These are phyloP conservation scores for Danionella dracula DNA, from an alignment of 2,797 vertebrate genomes.

Conservation along the genomic window DNA sequence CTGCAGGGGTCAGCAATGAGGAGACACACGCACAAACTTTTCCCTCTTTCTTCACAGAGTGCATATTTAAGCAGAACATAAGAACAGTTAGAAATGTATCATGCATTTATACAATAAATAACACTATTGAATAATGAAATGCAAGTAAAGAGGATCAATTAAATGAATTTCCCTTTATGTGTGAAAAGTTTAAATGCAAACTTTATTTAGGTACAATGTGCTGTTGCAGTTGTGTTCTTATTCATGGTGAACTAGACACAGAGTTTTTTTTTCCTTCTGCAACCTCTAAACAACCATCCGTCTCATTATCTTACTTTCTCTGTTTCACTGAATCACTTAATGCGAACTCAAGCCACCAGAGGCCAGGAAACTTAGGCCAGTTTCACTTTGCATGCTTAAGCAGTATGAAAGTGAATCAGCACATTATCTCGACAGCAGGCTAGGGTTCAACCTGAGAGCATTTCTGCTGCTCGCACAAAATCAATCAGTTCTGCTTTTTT, in stretches of 20 bases:
- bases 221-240: too few species aligned
- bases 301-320: neutral
- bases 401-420: constrained; percentile 9
- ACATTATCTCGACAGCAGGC: neutral
- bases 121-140: too few species aligned
- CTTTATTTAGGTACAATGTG: too few species aligned
- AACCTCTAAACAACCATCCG: neutral
- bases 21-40: too few species aligned
- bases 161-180: too few species aligned
- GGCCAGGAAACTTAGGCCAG: constrained; percentile 47
- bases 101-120: too few species aligned
- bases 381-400: constrained; percentile 19
- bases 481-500: neutral
- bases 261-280: constrained; percentile 51
- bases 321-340: neutral
- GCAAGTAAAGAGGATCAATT: too few species aligned
- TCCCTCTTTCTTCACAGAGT: too few species aligned
- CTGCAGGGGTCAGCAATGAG: constrained; percentile 45
- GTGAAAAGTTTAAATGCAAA: too few species aligned
- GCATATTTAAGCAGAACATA: too few species aligned
- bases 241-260: too few species aligned
- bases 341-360: neutral
- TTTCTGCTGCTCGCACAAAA: constrained; percentile 35
- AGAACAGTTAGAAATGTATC: too few species aligned
- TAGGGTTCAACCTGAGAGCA: constrained; percentile 49